Evolutionary conservation across 1,140 invertebrate genomes (phyloP).

Genomic region (Telenomus remus): DNA sequence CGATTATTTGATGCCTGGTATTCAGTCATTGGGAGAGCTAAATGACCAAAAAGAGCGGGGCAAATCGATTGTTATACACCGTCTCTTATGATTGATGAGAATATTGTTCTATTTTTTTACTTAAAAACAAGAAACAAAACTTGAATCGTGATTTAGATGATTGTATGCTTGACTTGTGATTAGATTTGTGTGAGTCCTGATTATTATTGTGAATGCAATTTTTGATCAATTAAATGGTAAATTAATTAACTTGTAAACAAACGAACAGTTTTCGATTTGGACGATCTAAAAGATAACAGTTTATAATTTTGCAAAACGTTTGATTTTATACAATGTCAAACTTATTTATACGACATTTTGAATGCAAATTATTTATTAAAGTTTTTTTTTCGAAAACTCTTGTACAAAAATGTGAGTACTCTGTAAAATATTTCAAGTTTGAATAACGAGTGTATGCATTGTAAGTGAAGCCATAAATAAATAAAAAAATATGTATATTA

Average conservation of each 20-base stretch:
- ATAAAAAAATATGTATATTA: constrained; percentile 28
- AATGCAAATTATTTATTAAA: constrained; percentile 16
- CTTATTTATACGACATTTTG: neutral
- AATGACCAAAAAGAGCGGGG: constrained; percentile 34
- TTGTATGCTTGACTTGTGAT: constrained; percentile 13
- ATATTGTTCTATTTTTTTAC: constrained; percentile 1
- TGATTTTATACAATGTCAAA: too few relatives aligned
- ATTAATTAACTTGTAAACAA: too few relatives aligned
- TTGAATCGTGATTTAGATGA: too few relatives aligned
- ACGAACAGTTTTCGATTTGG: too few relatives aligned
- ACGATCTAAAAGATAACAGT: too few relatives aligned
- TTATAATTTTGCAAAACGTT: neutral
- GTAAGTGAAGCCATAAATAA: constrained; percentile 46
- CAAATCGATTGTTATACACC: constrained; percentile 2
- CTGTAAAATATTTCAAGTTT: constrained; percentile 16
- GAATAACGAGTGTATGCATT: constrained; percentile 20
- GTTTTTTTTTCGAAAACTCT: too few relatives aligned
- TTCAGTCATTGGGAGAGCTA: constrained; percentile 19
- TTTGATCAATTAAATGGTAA: too few relatives aligned
- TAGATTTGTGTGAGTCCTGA: constrained; percentile 16
- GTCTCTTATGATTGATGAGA: constrained; percentile 13
- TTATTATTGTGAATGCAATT: constrained; percentile 39
- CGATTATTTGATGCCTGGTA: constrained; percentile 3
- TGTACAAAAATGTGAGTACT: too few relatives aligned
- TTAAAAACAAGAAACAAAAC: neutral